These are phyloP conservation scores for Microcebus tavaratra DNA, from an alignment of 2,113 vertebrate species.

Conservation along the genomic window DNA sequence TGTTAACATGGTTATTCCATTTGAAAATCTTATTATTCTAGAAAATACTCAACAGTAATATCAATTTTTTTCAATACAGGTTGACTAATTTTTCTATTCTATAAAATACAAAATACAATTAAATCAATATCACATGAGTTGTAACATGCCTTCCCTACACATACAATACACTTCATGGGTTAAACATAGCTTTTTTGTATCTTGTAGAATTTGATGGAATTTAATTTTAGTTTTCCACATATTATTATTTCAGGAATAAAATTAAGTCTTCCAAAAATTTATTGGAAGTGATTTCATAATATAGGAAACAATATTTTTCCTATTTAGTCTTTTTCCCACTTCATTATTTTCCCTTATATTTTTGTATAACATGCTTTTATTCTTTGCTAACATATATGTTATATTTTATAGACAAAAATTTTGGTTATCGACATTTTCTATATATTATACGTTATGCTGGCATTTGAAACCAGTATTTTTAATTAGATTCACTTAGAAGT, in stretches of 20 bases:
- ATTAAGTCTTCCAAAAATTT: background rate
- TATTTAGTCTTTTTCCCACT: background rate
- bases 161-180: background rate
- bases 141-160: background rate
- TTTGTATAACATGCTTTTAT: background rate
- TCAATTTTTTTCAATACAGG: background rate
- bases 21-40: conserved; percentile 3
- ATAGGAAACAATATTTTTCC: background rate
- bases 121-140: background rate
- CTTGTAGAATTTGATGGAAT: background rate
- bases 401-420: background rate
- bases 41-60: background rate
- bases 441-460: background rate
- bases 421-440: background rate
- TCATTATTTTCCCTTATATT: background rate
- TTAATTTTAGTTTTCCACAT: background rate
- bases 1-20: background rate
- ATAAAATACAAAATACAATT: background rate
- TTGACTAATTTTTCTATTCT: background rate
- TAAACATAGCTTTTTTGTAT: background rate
- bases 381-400: background rate
- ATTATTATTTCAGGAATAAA: background rate
- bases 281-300: background rate
- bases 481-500: background rate
- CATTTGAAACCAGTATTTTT: background rate